phyloP scores from a whole-genome alignment of 2,888 invertebrate species.

The Chaetoderma sp. region DNA sequence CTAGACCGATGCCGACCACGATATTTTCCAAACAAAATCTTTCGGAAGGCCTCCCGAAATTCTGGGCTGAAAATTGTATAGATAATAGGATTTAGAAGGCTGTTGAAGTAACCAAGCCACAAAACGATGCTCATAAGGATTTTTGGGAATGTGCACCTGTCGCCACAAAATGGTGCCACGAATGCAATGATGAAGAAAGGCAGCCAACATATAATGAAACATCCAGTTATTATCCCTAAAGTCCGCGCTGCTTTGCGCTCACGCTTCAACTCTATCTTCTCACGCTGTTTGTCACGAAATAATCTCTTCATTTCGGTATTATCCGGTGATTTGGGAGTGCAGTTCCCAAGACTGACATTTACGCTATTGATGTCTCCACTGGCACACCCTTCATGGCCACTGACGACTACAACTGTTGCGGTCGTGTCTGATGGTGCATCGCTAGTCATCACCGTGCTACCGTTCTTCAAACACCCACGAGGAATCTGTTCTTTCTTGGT shows the following conservation, averaged over 20 bases:
- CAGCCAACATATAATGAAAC: conserved; percentile 93
- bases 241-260: conserved; percentile 69
- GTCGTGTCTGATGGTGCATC: background rate
- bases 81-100: conserved; percentile 91
- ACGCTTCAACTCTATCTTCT: conserved; percentile 67
- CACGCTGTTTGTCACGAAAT: conserved; percentile 33
- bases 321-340: conserved; percentile 38
- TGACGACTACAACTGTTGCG: background rate
- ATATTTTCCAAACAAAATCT: conserved; percentile 76
- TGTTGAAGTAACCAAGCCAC: conserved; percentile 93
- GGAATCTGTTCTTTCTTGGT: conserved; percentile 18
- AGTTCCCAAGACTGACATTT: conserved; percentile 28
- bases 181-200: conserved; percentile 95
- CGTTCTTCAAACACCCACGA: conserved; percentile 27
- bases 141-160: conserved; percentile 49
- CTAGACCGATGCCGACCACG: conserved; percentile 14
- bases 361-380: background rate
- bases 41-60: conserved; percentile 89
- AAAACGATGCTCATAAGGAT: conserved; percentile 71
- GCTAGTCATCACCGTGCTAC: conserved; percentile 18
- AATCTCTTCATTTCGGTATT: conserved; percentile 5
- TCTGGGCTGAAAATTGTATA: conserved; percentile 95
- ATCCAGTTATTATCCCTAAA: conserved; percentile 81
- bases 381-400: conserved; percentile 19
- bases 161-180: conserved; percentile 80